Base-by-base conservation (phyloP, 2,888 invertebrate genomes). In the Cistogaster globosa region DNA sequence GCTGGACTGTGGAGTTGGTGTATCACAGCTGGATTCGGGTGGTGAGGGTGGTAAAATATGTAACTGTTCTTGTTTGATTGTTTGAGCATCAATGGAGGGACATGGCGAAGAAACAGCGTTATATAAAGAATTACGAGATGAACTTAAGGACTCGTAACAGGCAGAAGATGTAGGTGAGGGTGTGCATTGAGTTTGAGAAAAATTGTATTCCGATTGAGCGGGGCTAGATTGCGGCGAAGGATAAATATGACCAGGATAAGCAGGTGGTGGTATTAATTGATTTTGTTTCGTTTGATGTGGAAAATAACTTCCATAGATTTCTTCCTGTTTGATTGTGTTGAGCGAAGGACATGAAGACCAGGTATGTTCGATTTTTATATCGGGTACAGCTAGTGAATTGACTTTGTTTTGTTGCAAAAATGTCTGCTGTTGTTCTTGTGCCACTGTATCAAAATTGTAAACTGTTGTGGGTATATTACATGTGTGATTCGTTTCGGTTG, bases 1-100 rank as follows among this genome's bases (percentile, higher is more conserved):
- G 67, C 51, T 79, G 14, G 92, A 91, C 88, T 94, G 91, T 88
- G 95, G 92, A 89, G 95, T 93, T 71, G 93, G 93, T 11, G 92
- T 91, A 88, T 92, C 92, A 76, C 92, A 92, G 88, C 94, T 95
- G 74, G 94, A 94, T 88, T 93, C 95, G 71, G 94, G 94, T 14
- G 94, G 94, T 72, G 95, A 94, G 14, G 94, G 94, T 93, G 85
- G 94, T 93, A 89, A 94, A 90, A 94, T 92, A 90, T 90, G 91
- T 87, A 91, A 83, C 53, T 85, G 82, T 57, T 93, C 88, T 94
- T 93, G 88, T 94, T 93, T 93, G 88, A 87, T 94, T 89, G 88
- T 94, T 86, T 88, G 89, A 32, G 88, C 88, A 74, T 92, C 92
- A 84, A 92, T 77, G 16, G 92, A 92, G 63, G 93, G 92, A 71